Base-by-base conservation (phyloP, 2,797 vertebrate genomes). In the Argentina silus region DNA sequence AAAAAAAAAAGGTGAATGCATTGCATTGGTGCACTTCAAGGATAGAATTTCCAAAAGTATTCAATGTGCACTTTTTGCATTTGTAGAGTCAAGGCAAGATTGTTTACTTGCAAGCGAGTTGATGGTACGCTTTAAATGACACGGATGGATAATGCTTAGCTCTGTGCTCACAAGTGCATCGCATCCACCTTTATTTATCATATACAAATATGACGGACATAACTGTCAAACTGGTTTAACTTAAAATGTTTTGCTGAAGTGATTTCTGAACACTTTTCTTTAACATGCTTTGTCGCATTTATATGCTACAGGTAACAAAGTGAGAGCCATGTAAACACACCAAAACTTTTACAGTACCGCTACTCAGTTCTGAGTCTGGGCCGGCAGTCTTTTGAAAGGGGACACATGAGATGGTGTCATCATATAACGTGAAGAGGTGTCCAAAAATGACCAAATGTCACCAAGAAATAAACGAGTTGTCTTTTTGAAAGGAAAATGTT, bases 231-330 rank as follows among this genome's bases (percentile, higher is more conserved):
- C 27, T 61, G 59, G 23, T 61, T 0, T 61, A 53, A 75, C 21
- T 94, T 90, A 89, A 92, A 63, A 61, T 79, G 72, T 81, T 75
- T 84, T 72, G 85, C 91, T 78, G 71, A 75, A 79, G 62, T 85
- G 79, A 36, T 36, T 93, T 91, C 91, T 91, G 95, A 95, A 93
- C 94, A 93, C 92, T 92, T 87, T 88, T 84, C 94, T 95, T 95
- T 96, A 96, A 96, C 95, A 96, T 96, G 95, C 95, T 96, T 96
- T 96, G 95, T 96, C 94, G 93, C 95, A 95, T 96, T 96, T 96
- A 96, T 96, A 95, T 95, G 95, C 95, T 95, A 95, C 95, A 96
- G 95, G 95, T 96, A 94, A 95, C 95, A 96, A 95, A 96, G 95
- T 95, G 95, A 95, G 94, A 95, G 93, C 94, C 94, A 95, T 96